Percentiles rank a stretch among this genome's conserved stretches.
Conservation (phyloP, 1,140 invertebrate species). For the Samia ricini region DNA sequence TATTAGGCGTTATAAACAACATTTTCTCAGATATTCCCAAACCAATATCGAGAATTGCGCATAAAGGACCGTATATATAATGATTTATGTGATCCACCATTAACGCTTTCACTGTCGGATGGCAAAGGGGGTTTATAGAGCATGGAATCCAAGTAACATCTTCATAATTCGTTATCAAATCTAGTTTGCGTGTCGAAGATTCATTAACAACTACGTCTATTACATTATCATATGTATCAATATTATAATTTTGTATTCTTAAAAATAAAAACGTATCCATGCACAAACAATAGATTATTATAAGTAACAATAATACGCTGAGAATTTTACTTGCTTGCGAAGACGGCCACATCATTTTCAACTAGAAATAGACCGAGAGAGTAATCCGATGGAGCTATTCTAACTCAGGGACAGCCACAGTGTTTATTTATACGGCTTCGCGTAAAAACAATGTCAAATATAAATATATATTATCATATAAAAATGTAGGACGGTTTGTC, state of each 20-base stretch:
- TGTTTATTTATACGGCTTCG: constrained; percentile 11
- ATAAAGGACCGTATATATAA: constrained; percentile 86
- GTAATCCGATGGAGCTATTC: not conserved
- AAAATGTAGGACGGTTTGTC: not conserved
- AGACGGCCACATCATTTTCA: constrained; percentile 71
- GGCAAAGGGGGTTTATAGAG: constrained; percentile 84
- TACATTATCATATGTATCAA: constrained; percentile 43
- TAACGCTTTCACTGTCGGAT: constrained; percentile 86
- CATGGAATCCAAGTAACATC: constrained; percentile 81
- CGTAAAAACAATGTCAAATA: constrained; percentile 2
- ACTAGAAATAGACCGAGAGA: not conserved
- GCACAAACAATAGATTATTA: constrained; percentile 51
- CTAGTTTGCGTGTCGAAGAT: not conserved
- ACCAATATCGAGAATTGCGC: constrained; percentile 81
- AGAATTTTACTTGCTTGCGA: constrained; percentile 70
- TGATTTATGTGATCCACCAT: constrained; percentile 87
- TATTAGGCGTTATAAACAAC: constrained; percentile 85
- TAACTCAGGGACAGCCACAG: not conserved
- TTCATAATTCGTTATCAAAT: constrained; percentile 63
- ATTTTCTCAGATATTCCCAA: constrained; percentile 80
- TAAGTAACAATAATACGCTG: constrained; percentile 45
- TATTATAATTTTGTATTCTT: constrained; percentile 56
- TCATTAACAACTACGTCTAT: not conserved
- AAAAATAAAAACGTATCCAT: constrained; percentile 67
- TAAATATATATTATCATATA: not conserved